These are phyloP conservation scores for Penaeus indicus DNA, from an alignment of 1,140 invertebrate species.

Conservation along the genomic window DNA sequence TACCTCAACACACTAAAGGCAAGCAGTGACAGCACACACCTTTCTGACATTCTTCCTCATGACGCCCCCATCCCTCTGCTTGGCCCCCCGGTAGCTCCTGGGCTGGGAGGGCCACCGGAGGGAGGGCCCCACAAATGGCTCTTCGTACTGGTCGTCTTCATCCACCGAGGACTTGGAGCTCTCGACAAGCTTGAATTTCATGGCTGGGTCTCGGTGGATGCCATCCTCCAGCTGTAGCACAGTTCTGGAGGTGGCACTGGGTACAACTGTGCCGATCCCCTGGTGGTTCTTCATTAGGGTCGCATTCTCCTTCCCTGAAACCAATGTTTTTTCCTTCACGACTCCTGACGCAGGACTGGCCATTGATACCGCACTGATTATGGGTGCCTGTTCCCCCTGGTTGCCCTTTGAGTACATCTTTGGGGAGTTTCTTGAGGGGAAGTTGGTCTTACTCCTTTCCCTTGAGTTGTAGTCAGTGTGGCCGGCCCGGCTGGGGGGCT, in stretches of 20 bases:
- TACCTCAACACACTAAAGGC: not conserved
- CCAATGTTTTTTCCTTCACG: no score
- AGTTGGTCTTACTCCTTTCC: no score
- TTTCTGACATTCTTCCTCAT: constrained; percentile 39
- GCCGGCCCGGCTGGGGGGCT: no score
- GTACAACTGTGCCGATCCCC: no score
- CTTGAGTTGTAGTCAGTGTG: no score
- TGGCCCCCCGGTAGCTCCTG: constrained; percentile 63
- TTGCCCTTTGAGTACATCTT: no score
- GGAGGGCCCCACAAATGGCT: constrained; percentile 59
- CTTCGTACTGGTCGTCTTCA: constrained; percentile 60
- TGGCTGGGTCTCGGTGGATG: not conserved
- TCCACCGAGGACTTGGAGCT: constrained; percentile 60
- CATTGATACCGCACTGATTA: no score
- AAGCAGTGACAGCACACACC: not conserved
- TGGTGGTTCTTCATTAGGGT: no score
- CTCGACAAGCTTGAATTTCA: constrained; percentile 28
- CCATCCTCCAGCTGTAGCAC: not conserved
- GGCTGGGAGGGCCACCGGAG: constrained; percentile 61
- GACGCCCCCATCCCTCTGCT: constrained; percentile 35
- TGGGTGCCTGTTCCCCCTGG: no score
- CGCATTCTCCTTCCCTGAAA: no score
- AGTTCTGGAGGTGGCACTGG: not conserved
- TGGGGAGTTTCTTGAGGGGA: no score
- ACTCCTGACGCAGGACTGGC: no score